Conservation (phyloP, 2,797 vertebrate genomes). For the Tadarida brasiliensis region DNA sequence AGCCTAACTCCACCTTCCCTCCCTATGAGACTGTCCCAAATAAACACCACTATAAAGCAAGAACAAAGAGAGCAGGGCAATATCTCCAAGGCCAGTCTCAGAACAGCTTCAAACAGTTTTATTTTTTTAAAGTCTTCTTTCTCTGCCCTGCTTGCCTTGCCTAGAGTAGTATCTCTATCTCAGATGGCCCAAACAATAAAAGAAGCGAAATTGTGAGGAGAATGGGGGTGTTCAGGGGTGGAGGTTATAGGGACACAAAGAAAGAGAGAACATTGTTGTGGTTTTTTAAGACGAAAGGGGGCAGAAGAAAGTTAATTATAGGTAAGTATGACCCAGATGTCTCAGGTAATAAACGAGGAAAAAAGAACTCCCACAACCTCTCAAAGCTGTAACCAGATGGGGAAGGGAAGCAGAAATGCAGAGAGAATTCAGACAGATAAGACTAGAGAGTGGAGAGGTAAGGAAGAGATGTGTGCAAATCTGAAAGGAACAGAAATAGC, state of each 20-base stretch:
- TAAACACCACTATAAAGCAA: neutral
- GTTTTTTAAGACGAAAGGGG: neutral
- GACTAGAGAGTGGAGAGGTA: neutral
- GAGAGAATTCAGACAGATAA: neutral
- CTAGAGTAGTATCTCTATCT: neutral
- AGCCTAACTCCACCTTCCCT: neutral
- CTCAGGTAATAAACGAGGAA: neutral
- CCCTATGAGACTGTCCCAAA: neutral
- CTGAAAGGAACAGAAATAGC: neutral
- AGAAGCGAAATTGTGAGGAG: neutral
- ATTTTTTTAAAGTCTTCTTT: neutral
- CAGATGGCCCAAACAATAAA: neutral
- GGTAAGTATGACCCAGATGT: neutral
- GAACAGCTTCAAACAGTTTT: neutral
- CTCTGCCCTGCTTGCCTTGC: neutral
- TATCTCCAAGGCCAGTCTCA: neutral
- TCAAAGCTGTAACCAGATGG: neutral
- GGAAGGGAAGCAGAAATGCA: neutral
- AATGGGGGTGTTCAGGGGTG: neutral
- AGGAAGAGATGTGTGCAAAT: neutral
- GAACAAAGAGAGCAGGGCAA: neutral
- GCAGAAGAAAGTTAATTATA: constrained; percentile 13
- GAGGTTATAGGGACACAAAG: neutral
- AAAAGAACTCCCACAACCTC: neutral
- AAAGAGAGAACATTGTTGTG: neutral